Evolutionary conservation across 2,888 invertebrate species (phyloP).

Genomic region (Conomelus anceps): DNA sequence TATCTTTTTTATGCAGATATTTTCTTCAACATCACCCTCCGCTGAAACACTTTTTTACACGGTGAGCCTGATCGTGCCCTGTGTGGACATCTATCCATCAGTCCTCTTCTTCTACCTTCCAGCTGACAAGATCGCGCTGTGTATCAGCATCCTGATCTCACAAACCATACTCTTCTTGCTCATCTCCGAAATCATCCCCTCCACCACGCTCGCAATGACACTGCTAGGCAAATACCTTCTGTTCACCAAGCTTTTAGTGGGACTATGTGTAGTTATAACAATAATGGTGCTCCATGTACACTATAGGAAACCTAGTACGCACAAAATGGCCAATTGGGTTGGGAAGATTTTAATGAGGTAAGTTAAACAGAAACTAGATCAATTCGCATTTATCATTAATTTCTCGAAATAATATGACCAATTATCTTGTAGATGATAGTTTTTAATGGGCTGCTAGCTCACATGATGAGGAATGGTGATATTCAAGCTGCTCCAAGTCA

Average conservation of each 20-base stretch:
- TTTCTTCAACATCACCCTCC: slow-evolving; percentile 93
- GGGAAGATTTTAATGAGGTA: slow-evolving; percentile 76
- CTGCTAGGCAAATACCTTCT: slow-evolving; percentile 83
- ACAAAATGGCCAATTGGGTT: slow-evolving; percentile 94
- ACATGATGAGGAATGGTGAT: no score
- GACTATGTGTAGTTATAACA: slow-evolving; percentile 82
- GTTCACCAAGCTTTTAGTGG: slow-evolving; percentile 88
- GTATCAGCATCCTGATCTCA: slow-evolving; percentile 86
- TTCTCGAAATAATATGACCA: no score
- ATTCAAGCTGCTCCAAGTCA: no score
- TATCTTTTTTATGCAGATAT: slow-evolving; percentile 65
- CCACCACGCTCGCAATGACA: slow-evolving; percentile 82
- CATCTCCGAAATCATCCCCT: slow-evolving; percentile 91
- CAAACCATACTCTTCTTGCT: slow-evolving; percentile 94
- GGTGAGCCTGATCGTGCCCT: slow-evolving; percentile 92
- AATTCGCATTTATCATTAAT: no score
- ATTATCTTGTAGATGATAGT: no score
- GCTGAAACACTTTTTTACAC: slow-evolving; percentile 95
- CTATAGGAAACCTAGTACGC: slow-evolving; percentile 89
- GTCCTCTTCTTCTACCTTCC: slow-evolving; percentile 95
- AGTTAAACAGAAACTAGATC: no score
- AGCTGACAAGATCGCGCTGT: slow-evolving; percentile 95
- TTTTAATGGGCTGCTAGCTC: no score
- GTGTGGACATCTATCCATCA: slow-evolving; percentile 94
- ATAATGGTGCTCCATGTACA: slow-evolving; percentile 88